Evolutionary conservation across 1,140 invertebrate genomes (phyloP), one percentile per base, ranked within the genome.

Genomic region (Geopemphigus sp.): DNA sequence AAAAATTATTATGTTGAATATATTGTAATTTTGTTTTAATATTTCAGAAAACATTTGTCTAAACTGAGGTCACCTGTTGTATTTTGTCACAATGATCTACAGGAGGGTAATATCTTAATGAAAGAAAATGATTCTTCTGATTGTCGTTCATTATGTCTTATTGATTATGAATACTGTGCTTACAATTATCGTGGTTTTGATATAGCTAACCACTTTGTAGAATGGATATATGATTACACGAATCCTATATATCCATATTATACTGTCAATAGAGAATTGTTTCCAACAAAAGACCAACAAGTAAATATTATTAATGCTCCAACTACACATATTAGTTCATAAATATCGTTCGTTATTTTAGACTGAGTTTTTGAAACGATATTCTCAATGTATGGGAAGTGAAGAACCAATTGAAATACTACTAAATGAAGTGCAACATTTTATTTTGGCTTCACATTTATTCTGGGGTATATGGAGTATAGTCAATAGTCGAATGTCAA

Each of bases 31-130:
- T 47, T 24, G 19, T 80, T 26, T 74, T 26, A 54, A 5, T 17
- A 59, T 76, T 76, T n/a, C 81, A 89, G 88, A 82, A 83, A 85
- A 73, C 86, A 86, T 63, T 82, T 89, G 56, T 83, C 82, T 5
- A 83, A 84, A 78, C 83, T 88, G 10, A 83, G 86, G n/a, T 93
- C 94, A 81, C 94, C 95, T 0, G 94, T 98, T 1, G 91, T 96
- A 0, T 99, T 99, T 85, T 97, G 95, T 84, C 97, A 99, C 86
- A 99, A 99, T 85, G 97, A 99, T 85, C 88, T 98, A 85, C 97
- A 99, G 86, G 95, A 98, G 89, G 97, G 97, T 85, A 91, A 89
- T 83, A 88, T 88, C 81, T 83, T 89, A 50, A 61, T 83, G 26
- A 81, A 82, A 32, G 80, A 83, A 74, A 80, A 82, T 32, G 45